Conservation (phyloP, 2,797 vertebrate genomes). For the Darevskia mixta region DNA sequence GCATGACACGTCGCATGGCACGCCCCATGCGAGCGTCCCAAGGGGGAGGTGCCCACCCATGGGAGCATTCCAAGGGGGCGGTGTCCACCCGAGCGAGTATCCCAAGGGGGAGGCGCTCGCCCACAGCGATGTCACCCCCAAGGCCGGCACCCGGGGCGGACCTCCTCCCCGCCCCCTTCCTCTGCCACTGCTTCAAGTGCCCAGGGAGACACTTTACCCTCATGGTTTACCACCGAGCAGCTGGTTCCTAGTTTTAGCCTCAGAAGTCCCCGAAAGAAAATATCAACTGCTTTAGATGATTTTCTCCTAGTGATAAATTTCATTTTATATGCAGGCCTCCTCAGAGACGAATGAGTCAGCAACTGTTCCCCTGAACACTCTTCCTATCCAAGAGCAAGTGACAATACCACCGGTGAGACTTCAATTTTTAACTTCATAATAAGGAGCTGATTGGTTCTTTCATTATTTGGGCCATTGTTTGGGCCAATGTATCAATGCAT, state of each 20-base stretch:
- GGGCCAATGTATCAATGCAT: no score
- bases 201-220: neutral
- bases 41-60: no score
- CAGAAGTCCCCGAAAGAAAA: neutral
- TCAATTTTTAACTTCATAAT: neutral
- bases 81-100: no score
- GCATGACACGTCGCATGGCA: no score
- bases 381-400: constrained; percentile 74
- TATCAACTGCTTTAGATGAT: neutral
- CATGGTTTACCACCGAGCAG: neutral
- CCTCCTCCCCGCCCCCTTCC: no score
- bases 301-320: neutral
- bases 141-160: no score
- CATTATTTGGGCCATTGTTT: neutral
- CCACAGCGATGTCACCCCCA: no score
- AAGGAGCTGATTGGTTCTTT: neutral
- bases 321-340: constrained; percentile 59
- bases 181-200: neutral
- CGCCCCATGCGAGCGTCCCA: no score
- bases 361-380: constrained; percentile 60
- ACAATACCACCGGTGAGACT: constrained; percentile 69
- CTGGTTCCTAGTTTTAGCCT: neutral
- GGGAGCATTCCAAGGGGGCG: no score
- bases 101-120: no score
- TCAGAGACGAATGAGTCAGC: constrained; percentile 50